Evolutionary conservation across 92 coral and sea anemone species (phyloP).

Genomic region (Paramuricea clavata): DNA sequence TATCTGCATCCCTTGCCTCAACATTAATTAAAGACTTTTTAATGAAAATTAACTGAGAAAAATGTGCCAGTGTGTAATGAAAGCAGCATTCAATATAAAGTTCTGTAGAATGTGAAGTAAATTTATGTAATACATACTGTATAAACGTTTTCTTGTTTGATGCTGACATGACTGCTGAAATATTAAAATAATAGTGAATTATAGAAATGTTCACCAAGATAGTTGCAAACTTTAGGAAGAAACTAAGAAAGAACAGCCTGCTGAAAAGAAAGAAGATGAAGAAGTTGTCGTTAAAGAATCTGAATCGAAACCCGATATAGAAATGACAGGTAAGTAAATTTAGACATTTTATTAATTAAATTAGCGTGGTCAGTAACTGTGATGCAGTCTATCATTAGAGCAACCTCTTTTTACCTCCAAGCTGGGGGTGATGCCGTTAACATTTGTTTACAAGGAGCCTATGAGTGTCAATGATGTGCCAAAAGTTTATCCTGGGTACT

Average conservation of each 20-base stretch:
- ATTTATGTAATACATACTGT: too few relatives aligned
- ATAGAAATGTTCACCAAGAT: neutral
- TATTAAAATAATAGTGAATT: neutral
- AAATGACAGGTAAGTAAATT: conserved; percentile 2
- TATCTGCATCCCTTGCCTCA: too few relatives aligned
- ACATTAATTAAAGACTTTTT: too few relatives aligned
- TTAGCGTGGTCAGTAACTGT: too few relatives aligned
- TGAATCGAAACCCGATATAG: conserved; percentile 15
- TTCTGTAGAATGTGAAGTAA: neutral
- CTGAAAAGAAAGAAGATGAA: conserved; percentile 53
- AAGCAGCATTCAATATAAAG: neutral
- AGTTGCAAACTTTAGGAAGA: conserved; percentile 28
- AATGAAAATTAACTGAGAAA: neutral
- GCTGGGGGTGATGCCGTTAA: too few relatives aligned
- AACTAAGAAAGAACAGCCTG: conserved; percentile 37
- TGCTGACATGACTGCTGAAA: neutral
- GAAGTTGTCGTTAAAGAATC: conserved; percentile 37
- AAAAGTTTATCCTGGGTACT: too few relatives aligned
- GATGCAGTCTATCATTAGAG: too few relatives aligned
- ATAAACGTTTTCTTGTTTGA: neutral
- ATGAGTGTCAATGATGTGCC: too few relatives aligned
- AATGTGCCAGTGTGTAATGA: too few relatives aligned
- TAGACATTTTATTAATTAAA: neutral
- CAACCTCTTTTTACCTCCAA: too few relatives aligned
- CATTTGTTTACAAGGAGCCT: too few relatives aligned